These are phyloP conservation scores for Fistularia tabacaria DNA, from an alignment of 2,797 vertebrate species.

Conservation along the genomic window DNA sequence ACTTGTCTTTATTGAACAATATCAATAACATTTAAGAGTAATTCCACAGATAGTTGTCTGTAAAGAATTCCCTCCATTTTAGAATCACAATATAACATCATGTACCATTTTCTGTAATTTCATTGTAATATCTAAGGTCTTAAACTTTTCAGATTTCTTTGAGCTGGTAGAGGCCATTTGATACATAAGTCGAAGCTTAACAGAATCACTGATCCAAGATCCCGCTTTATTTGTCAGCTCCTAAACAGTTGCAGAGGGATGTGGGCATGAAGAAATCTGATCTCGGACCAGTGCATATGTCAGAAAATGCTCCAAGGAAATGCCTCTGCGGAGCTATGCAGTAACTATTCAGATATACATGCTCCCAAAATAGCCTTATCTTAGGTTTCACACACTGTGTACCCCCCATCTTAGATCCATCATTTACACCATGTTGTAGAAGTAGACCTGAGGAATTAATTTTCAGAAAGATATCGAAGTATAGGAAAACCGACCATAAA, in stretches of 20 bases:
- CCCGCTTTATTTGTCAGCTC: slow-evolving; percentile 46
- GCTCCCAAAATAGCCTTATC: slow-evolving; percentile 38
- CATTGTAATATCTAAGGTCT: slow-evolving; percentile 7
- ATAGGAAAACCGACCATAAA: too few relatives aligned
- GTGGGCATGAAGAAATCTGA: slow-evolving; percentile 39
- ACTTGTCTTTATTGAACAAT: too few relatives aligned
- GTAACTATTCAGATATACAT: slow-evolving; percentile 46
- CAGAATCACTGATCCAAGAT: slow-evolving; percentile 47
- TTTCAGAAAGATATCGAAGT: background rate
- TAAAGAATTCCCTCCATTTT: slow-evolving; percentile 32
- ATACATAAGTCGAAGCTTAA: slow-evolving; percentile 39
- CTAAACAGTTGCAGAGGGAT: slow-evolving; percentile 47
- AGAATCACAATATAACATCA: slow-evolving; percentile 26
- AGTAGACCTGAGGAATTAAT: background rate
- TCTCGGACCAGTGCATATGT: slow-evolving; percentile 29
- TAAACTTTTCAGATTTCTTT: background rate
- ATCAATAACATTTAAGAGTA: too few relatives aligned
- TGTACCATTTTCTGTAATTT: slow-evolving; percentile 21
- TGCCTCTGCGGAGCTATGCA: slow-evolving; percentile 39
- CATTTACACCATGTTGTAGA: background rate
- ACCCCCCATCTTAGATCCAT: slow-evolving; percentile 33
- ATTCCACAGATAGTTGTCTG: slow-evolving; percentile 34
- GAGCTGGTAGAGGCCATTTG: slow-evolving; percentile 27
- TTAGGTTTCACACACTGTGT: slow-evolving; percentile 31
- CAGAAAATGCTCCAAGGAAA: slow-evolving; percentile 30